A percentile compares a stretch with the other conserved stretches of the same genome.
phyloP scores from a whole-genome alignment of 2,888 invertebrate species.

The Melanotus villosus region DNA sequence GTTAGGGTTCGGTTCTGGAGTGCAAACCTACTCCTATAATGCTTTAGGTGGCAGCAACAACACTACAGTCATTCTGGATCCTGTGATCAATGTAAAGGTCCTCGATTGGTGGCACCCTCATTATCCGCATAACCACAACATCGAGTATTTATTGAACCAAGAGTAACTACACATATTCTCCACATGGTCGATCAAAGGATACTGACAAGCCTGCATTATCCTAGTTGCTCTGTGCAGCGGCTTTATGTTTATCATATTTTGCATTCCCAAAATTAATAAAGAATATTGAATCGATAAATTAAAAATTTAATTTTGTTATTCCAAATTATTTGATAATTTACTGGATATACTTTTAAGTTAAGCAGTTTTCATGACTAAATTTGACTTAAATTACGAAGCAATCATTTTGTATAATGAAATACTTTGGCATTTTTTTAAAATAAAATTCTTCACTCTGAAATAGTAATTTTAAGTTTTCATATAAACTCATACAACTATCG shows the following conservation, averaged over 20 bases:
- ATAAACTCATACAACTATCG: no score
- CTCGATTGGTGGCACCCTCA: conserved; percentile 80
- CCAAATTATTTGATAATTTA: neutral
- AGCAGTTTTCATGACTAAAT: no score
- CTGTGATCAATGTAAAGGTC: conserved; percentile 71
- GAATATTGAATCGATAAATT: neutral
- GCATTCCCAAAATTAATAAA: conserved; percentile 8
- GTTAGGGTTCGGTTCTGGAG: conserved; percentile 71
- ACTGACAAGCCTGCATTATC: conserved; percentile 11
- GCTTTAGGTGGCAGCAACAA: conserved; percentile 62
- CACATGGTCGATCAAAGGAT: conserved; percentile 26
- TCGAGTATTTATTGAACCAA: conserved; percentile 58
- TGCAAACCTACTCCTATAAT: conserved; percentile 39
- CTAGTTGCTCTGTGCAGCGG: conserved; percentile 7
- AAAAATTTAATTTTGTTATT: neutral
- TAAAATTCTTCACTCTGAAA: no score
- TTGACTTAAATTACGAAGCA: no score
- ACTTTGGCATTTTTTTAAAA: no score
- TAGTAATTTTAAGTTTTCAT: no score
- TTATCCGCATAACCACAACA: conserved; percentile 68
- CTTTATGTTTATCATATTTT: neutral
- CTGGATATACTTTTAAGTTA: no score
- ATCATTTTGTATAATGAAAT: no score
- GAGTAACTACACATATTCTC: conserved; percentile 49
- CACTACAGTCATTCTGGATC: conserved; percentile 68